phyloP scores from a whole-genome alignment of 2,888 invertebrate genomes.

The Steinernema carpocapsae region DNA sequence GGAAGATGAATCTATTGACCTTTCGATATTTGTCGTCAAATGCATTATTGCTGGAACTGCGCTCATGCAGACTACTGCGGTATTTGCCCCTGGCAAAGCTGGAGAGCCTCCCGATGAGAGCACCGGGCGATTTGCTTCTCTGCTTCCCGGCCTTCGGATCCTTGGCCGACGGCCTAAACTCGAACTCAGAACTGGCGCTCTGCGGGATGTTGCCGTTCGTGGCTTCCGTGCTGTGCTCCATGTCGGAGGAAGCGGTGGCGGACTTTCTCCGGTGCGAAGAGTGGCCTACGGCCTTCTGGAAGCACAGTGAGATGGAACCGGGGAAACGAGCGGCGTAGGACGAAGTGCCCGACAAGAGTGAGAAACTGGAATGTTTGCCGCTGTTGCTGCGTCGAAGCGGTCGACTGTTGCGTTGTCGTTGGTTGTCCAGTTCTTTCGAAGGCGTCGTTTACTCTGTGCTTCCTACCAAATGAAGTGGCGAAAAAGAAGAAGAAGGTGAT shows the following conservation, averaged over 20 bases:
- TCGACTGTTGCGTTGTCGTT: conserved; percentile 46
- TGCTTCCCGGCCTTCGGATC: conserved; percentile 36
- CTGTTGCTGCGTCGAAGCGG: conserved; percentile 41
- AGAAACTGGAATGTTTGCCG: conserved; percentile 35
- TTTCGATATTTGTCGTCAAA: conserved; percentile 29
- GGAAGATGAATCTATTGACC: conserved; percentile 2
- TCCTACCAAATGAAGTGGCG: conserved; percentile 22
- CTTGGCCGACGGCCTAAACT: conserved; percentile 59
- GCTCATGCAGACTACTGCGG: conserved; percentile 59
- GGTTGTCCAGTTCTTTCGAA: conserved; percentile 41
- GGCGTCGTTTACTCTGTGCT: conserved; percentile 31
- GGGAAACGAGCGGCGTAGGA: conserved; percentile 55
- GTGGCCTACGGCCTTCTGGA: conserved; percentile 47
- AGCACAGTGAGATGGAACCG: conserved; percentile 63
- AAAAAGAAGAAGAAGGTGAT: neutral
- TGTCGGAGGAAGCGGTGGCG: neutral
- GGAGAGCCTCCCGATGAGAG: conserved; percentile 62
- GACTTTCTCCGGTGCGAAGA: conserved; percentile 31
- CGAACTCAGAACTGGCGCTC: conserved; percentile 51
- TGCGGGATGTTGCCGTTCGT: conserved; percentile 34
- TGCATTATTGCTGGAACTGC: neutral
- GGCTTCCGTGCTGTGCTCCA: conserved; percentile 20
- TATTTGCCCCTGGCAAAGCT: conserved; percentile 65
- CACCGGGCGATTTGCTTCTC: conserved; percentile 67
- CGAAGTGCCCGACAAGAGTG: conserved; percentile 23